Base-by-base conservation (phyloP, 2,888 invertebrate species). In the Lithosia quadra region DNA sequence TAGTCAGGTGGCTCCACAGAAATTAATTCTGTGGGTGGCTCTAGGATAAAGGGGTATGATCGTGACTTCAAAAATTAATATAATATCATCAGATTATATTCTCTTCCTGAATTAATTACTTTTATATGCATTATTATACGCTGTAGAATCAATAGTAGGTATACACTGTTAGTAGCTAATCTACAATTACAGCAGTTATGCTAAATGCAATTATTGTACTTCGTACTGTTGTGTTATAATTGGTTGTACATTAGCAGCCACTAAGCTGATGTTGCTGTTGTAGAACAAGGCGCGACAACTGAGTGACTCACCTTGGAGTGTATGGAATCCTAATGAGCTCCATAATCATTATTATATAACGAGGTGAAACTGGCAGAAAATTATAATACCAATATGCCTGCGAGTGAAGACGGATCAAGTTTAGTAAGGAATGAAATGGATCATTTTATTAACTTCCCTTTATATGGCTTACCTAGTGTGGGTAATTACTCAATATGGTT, bases 261-360 rank as follows among this genome's bases (percentile, higher is more conserved):
- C 15, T 60, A 5, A 9, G n/a, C n/a, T 39, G 11, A 9, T 39
- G 21, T 22, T 36, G 11, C 22, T 18, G 15, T 9, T 18, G 0
- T 10, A 61, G 61, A 24, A 61, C 24, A 61, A 21, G 21, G 3
- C 24, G 34, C 59, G 57, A 24, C 64, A 33, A 58, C 57, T 22
- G 65, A 43, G 15, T n/a, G n/a, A n/a, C n/a, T 58, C 43, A 24
- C 65, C 58, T 65, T 64, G 57, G n/a, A 39, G 24, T n/a, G 64
- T 10, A 57, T 43, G n/a, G 64, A 64, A 64, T 64, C 24, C 24
- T 39, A 39, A 57, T 58, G 28, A 58, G 43, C 39, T 39, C 55
- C 56, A 57, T 24, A 22, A 43, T 65, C 57, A 65, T 43, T 65
- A 65, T 43, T 57, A 21, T 33, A 21, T 58, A 49, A 55, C 55